Conservation (phyloP, 2,888 invertebrate species). For the Meta bourneti region DNA sequence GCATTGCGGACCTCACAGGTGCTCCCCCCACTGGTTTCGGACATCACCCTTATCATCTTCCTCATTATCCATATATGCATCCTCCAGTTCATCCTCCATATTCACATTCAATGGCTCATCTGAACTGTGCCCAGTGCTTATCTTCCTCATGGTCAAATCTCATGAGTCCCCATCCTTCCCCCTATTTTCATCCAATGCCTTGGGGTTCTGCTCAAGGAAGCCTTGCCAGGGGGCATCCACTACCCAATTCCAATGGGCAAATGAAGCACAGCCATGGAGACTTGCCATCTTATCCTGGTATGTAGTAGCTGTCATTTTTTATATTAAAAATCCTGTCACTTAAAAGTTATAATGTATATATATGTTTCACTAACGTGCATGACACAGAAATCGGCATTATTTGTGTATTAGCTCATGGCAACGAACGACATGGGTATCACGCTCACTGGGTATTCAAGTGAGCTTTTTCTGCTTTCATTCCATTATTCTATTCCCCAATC, state of each 20-base stretch:
- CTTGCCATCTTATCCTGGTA: constrained; percentile 62
- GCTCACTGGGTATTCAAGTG: too few relatives aligned
- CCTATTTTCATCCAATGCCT: constrained; percentile 70
- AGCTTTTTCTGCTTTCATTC: too few relatives aligned
- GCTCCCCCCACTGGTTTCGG: constrained; percentile 19
- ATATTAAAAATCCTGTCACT: too few relatives aligned
- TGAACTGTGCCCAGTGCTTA: constrained; percentile 84
- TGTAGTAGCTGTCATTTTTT: not conserved
- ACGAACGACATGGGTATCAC: too few relatives aligned
- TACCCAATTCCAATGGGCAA: constrained; percentile 8
- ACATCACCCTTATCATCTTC: constrained; percentile 59
- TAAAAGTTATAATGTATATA: too few relatives aligned
- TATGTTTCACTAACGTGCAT: too few relatives aligned
- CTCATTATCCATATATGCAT: constrained; percentile 81
- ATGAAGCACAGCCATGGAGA: constrained; percentile 72
- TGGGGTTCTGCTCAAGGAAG: constrained; percentile 68
- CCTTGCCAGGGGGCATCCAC: not conserved
- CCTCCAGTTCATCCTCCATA: constrained; percentile 82
- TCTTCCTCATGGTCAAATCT: constrained; percentile 72
- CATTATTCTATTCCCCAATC: too few relatives aligned
- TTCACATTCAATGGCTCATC: constrained; percentile 85
- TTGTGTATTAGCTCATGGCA: too few relatives aligned
- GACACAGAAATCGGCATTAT: too few relatives aligned
- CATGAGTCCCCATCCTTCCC: constrained; percentile 68
- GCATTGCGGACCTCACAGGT: constrained; percentile 58